A percentile compares a stretch with the other conserved stretches of the same genome.
Conservation (phyloP, 2,797 vertebrate species). For the Ptychadena robeensis region DNA sequence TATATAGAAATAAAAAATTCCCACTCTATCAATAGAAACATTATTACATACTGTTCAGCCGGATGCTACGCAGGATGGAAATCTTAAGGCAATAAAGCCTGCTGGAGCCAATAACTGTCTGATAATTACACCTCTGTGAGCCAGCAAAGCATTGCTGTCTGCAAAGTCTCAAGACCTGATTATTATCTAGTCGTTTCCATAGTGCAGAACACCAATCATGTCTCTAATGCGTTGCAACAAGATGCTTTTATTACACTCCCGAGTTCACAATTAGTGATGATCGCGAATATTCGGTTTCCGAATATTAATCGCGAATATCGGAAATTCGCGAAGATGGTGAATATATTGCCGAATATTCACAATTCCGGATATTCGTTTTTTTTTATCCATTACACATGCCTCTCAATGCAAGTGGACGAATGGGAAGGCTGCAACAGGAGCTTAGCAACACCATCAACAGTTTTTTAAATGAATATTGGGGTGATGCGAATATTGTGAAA, state of each 20-base stretch:
- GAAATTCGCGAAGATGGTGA: too few species aligned
- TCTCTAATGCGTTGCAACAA: constrained; percentile 30
- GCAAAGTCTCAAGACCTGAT: constrained; percentile 41
- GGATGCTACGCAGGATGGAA: constrained; percentile 54
- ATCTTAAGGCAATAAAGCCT: constrained; percentile 65
- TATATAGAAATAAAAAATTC: background rate
- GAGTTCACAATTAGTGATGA: too few species aligned
- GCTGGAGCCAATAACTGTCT: constrained; percentile 62
- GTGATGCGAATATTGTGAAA: too few species aligned
- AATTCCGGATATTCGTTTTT: too few species aligned
- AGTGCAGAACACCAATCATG: constrained; percentile 38
- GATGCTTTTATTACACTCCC: constrained; percentile 22
- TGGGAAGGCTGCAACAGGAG: too few species aligned
- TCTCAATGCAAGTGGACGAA: too few species aligned
- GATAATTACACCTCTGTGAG: constrained; percentile 67
- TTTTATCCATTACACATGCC: too few species aligned
- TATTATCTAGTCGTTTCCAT: constrained; percentile 54
- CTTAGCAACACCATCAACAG: too few species aligned
- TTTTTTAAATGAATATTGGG: too few species aligned
- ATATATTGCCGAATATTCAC: too few species aligned
- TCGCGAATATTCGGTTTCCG: too few species aligned
- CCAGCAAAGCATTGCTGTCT: constrained; percentile 53
- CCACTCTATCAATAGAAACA: constrained; percentile 37
- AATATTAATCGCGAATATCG: too few species aligned
- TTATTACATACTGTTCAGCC: constrained; percentile 28